A percentile compares a stretch with the other conserved stretches of the same genome.
These are phyloP conservation scores for Copsychus sechellarum DNA, from an alignment of 2,113 vertebrate genomes.

Conservation along the genomic window DNA sequence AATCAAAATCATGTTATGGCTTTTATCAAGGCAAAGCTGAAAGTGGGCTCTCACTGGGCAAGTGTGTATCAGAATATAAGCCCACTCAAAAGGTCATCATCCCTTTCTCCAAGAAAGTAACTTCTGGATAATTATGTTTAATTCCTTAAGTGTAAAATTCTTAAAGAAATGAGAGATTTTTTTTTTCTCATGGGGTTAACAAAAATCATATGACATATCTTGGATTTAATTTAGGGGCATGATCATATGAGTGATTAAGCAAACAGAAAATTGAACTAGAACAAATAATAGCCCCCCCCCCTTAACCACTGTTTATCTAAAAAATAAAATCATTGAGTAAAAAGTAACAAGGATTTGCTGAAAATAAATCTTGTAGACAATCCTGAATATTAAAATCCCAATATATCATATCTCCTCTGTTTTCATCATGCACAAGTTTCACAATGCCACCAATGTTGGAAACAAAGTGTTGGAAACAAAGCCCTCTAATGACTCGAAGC, in stretches of 20 bases:
- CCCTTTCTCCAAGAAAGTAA: background rate
- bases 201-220: background rate
- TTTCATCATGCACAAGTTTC: background rate
- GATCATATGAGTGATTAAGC: background rate
- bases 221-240: background rate
- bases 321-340: background rate
- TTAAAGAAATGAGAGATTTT: background rate
- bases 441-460: background rate
- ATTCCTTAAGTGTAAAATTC: background rate
- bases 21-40: background rate
- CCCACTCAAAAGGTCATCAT: background rate
- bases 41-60: background rate
- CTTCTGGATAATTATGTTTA: background rate
- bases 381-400: background rate
- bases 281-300: background rate
- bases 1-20: background rate
- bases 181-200: background rate
- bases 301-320: background rate
- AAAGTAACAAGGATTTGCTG: background rate
- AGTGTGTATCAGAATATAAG: background rate
- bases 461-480: background rate
- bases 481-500: background rate
- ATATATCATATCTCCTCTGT: background rate
- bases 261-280: background rate
- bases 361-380: background rate